Evolutionary conservation across 2,797 vertebrate species (phyloP).

Genomic region (Microhierax caerulescens): DNA sequence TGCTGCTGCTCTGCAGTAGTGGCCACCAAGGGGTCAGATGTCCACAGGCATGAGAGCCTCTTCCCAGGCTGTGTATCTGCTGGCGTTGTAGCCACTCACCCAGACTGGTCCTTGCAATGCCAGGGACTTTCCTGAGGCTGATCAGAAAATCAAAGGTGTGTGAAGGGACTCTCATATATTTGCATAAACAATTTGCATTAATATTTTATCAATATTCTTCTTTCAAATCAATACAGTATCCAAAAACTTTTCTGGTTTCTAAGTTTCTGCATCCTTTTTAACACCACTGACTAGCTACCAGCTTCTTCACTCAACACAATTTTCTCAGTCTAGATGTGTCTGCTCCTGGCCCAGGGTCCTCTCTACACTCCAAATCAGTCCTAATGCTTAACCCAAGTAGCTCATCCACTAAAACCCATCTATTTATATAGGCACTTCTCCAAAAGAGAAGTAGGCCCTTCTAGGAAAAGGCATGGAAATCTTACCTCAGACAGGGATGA

Average conservation of each 20-base stretch:
- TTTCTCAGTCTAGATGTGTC: neutral
- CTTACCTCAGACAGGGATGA: neutral
- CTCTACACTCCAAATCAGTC: neutral
- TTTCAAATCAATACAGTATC: neutral
- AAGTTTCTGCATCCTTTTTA: neutral
- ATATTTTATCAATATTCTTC: neutral
- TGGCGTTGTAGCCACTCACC: neutral
- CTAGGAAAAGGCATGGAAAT: neutral
- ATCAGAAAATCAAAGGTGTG: neutral
- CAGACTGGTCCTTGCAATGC: neutral
- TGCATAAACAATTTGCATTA: neutral
- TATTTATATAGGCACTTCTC: neutral
- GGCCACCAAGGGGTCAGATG: rapidly evolving
- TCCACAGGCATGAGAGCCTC: rapidly evolving
- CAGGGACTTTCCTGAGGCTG: neutral
- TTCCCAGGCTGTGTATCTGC: neutral
- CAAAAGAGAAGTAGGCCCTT: neutral
- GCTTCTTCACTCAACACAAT: neutral
- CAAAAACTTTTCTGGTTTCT: neutral
- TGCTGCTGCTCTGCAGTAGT: rapidly evolving
- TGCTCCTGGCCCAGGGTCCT: neutral
- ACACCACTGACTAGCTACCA: neutral
- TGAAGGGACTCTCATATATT: neutral
- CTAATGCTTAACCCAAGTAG: neutral
- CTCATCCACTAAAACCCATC: neutral